A percentile compares a stretch with the other conserved stretches of the same genome.
Conservation (phyloP, 2,797 vertebrate genomes). For the Oryzias sinensis region DNA sequence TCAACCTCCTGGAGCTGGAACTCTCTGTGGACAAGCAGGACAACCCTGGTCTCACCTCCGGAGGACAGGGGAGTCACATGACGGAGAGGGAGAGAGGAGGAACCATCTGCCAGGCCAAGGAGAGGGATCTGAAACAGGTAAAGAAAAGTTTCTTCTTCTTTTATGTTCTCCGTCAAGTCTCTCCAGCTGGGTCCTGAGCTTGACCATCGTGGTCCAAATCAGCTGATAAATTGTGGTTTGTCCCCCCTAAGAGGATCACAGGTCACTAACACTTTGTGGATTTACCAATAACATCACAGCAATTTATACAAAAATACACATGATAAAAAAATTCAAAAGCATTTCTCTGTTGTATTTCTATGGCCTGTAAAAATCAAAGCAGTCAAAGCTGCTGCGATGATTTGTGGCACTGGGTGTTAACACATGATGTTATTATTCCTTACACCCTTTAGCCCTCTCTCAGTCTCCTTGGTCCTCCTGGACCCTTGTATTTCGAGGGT, state of each 20-base stretch:
- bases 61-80: conserved; percentile 50
- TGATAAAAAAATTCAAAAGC: conserved; percentile 7
- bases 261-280: conserved; percentile 18
- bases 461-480: conserved; percentile 72
- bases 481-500: conserved; percentile 68
- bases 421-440: conserved; percentile 73
- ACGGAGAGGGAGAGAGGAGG: conserved; percentile 52
- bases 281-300: conserved; percentile 22
- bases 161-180: conserved; percentile 2
- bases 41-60: conserved; percentile 40
- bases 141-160: conserved; percentile 18
- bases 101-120: conserved; percentile 49
- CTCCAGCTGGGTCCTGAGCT: conserved; percentile 12
- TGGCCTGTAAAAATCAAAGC: conserved; percentile 50
- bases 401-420: conserved; percentile 69
- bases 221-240: conserved; percentile 16
- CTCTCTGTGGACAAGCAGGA: conserved; percentile 78
- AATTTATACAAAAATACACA: neutral
- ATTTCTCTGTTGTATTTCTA: conserved; percentile 29
- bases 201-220: conserved; percentile 10
- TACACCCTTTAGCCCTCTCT: conserved; percentile 76
- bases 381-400: conserved; percentile 45
- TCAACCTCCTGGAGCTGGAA: conserved; percentile 93
- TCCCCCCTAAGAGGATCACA: conserved; percentile 9
- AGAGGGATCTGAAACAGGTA: conserved; percentile 73